Evolutionary conservation across 2,113 vertebrate species (phyloP).

Genomic region (Falcunculus frontatus): DNA sequence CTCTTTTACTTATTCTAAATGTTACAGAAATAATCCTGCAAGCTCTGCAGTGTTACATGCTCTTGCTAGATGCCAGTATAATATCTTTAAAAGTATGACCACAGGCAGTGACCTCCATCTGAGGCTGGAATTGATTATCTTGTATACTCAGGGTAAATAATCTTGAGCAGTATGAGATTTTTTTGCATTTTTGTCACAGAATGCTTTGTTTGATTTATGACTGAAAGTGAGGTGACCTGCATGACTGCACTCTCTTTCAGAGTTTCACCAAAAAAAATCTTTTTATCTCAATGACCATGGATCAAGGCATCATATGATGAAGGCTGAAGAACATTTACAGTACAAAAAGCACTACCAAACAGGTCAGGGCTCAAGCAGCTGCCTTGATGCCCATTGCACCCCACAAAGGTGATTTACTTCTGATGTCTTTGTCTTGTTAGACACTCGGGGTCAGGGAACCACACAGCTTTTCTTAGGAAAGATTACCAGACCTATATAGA

Average conservation of each 20-base stretch:
- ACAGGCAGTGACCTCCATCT: constrained; percentile 21
- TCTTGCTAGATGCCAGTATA: neutral
- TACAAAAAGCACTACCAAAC: neutral
- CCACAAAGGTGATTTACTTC: neutral
- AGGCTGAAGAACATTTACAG: neutral
- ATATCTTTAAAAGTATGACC: constrained; percentile 38
- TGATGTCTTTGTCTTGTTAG: neutral
- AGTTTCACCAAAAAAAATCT: neutral
- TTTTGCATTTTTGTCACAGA: neutral
- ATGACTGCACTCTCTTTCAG: neutral
- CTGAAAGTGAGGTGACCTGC: neutral
- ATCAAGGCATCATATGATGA: neutral
- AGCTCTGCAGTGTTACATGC: constrained; percentile 22
- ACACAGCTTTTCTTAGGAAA: neutral
- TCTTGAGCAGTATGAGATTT: neutral
- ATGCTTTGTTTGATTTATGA: constrained; percentile 12
- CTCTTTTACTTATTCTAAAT: constrained; percentile 10
- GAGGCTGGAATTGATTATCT: constrained; percentile 24
- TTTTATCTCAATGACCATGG: neutral
- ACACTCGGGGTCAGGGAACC: neutral
- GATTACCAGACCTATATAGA: neutral
- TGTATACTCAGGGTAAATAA: constrained; percentile 16
- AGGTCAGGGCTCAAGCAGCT: neutral
- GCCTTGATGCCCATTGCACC: neutral
- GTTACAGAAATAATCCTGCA: constrained; percentile 54